Evolutionary conservation across 2,888 invertebrate species (phyloP), one percentile per base, ranked within the genome.

Genomic region (Lasioglossum figueresi): DNA sequence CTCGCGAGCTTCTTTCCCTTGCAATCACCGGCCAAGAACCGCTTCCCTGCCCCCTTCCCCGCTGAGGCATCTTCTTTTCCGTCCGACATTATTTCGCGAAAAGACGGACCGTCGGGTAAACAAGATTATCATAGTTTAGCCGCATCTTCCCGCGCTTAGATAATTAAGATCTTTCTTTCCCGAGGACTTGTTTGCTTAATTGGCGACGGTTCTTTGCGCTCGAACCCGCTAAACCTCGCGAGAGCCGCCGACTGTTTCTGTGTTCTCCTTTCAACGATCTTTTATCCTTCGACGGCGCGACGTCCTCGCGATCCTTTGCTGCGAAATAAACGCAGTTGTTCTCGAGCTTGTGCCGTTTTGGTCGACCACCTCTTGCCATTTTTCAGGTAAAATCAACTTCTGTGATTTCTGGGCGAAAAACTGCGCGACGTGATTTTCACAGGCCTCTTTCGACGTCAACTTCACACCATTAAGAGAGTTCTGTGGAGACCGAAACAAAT

Each of bases 41-140:
- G 27, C 59, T 27, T 5, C 59, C 4, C 27, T 2, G 14, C 5
- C 8, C 23, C 23, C 23, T 23, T 10, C 23, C 10, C 8, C 2
- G n/a, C n/a, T n/a, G n/a, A n/a, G n/a, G n/a, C 31, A 1, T 23
- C 8, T 52, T 52, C 23, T 52, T n/a, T 14, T 59, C 8, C 27
- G 59, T 12, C 59, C 4, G 31, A 66, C 66, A 31, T 66, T 31
- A 66, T 66, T 66, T 31, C 59, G 27, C 27, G 27, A 59, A 27
- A 59, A 59, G 34, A 66, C 66, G 63, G 34, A 34, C 34, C 16
- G 34, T 2, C 31, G 31, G 66, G 34, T 16, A 34, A 66, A 66
- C 66, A 66, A 34, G 66, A 66, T 66, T 34, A 66, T 66, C 66
- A 34, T 66, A 34, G 34, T 34, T 66, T 66, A 66, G 66, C 66